Conservation (phyloP, 2,113 vertebrate species). For the Rhodinocichla rosea region DNA sequence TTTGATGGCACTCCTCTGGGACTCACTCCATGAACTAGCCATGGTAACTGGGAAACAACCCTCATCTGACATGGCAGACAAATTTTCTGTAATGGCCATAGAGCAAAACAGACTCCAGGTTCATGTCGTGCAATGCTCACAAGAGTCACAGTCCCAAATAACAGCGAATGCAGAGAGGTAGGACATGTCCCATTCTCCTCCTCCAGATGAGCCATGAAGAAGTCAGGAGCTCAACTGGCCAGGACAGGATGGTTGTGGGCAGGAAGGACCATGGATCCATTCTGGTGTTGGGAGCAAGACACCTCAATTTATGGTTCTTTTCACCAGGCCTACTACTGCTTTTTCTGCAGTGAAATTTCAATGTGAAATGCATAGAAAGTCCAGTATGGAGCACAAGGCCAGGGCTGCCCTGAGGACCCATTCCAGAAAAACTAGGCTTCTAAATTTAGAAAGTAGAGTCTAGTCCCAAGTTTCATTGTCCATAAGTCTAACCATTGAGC, state of each 20-base stretch:
- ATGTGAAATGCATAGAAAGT: neutral
- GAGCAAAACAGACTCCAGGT: neutral
- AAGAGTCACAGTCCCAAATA: neutral
- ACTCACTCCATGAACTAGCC: neutral
- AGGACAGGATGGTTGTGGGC: fast-evolving
- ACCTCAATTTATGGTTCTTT: neutral
- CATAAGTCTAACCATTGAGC: neutral
- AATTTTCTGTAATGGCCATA: neutral
- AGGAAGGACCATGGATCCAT: neutral
- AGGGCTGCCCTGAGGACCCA: neutral
- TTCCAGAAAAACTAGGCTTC: neutral
- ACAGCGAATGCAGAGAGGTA: neutral
- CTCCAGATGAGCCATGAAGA: fast-evolving
- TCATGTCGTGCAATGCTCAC: fast-evolving
- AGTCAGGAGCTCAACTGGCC: neutral
- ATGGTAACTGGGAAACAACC: neutral
- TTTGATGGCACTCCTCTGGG: neutral
- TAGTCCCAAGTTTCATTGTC: neutral
- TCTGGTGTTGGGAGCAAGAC: neutral
- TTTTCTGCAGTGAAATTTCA: neutral
- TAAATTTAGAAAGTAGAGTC: neutral
- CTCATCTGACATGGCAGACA: neutral
- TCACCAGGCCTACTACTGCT: neutral
- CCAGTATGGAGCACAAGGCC: neutral
- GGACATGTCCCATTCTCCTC: neutral